Conservation (phyloP, 2,797 vertebrate genomes). For the Gallirallus australis region DNA sequence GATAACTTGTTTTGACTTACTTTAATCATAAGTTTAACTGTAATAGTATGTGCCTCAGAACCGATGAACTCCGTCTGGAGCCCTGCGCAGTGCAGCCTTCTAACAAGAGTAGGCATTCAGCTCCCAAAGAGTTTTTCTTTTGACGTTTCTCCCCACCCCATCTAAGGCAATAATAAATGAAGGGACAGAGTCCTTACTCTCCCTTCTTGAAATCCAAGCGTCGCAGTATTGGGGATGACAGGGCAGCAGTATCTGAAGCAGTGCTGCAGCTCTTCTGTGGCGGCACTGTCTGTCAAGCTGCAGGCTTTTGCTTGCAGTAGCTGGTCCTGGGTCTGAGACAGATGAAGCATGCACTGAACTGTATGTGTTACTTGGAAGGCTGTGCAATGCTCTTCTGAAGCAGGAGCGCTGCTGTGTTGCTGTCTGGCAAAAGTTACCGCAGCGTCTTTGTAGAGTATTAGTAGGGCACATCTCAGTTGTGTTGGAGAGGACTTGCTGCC, state of each 20-base stretch:
- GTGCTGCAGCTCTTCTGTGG: background rate
- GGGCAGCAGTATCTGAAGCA: background rate
- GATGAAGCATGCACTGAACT: conserved; percentile 16
- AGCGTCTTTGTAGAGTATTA: background rate
- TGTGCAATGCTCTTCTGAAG: background rate
- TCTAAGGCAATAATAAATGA: conserved; percentile 59
- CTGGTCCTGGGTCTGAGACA: background rate
- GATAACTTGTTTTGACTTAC: conserved; percentile 67
- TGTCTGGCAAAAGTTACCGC: background rate
- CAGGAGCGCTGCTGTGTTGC: background rate
- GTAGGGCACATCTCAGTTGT: background rate
- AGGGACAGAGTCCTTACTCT: conserved; percentile 45
- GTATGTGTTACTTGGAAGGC: background rate
- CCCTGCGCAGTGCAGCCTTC: conserved; percentile 55
- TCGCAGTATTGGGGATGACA: conserved; percentile 19
- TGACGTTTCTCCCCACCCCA: background rate
- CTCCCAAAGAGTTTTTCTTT: conserved; percentile 41
- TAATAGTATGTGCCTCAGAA: conserved; percentile 70
- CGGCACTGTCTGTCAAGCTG: background rate
- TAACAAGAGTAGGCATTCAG: conserved; percentile 27
- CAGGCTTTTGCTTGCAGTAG: conserved; percentile 5
- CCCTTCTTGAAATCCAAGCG: conserved; percentile 18
- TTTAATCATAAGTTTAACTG: conserved; percentile 56
- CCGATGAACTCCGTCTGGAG: conserved; percentile 53
- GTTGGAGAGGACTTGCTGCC: background rate